Conservation (phyloP, 1,140 invertebrate genomes). For the Dinothrombium tinctorium region DNA sequence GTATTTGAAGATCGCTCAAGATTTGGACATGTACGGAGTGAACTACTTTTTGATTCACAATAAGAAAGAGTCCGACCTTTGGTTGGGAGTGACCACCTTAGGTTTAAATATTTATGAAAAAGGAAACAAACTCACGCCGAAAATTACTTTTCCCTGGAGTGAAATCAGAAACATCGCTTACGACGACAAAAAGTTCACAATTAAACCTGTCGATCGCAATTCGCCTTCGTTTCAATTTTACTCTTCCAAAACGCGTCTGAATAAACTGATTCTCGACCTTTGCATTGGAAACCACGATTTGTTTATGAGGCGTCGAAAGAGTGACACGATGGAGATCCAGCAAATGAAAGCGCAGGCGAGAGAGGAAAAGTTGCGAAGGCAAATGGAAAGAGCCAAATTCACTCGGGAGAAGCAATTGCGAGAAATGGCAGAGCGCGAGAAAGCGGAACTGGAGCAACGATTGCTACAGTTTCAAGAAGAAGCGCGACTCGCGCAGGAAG, state of each 20-base stretch:
- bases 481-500: constrained; percentile 30
- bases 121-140: constrained; percentile 40
- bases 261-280: constrained; percentile 46
- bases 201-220: constrained; percentile 72
- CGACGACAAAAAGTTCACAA: constrained; percentile 91
- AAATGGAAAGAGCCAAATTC: constrained; percentile 67
- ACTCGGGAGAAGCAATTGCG: constrained; percentile 72
- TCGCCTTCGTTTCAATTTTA: constrained; percentile 85
- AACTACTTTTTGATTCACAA: constrained; percentile 95
- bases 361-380: constrained; percentile 48
- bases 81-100: constrained; percentile 85
- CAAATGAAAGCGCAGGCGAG: constrained; percentile 93
- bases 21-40: constrained; percentile 75
- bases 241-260: constrained; percentile 38
- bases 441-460: constrained; percentile 62
- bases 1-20: constrained; percentile 95
- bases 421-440: constrained; percentile 69
- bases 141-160: constrained; percentile 85
- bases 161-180: constrained; percentile 96
- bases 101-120: constrained; percentile 97
- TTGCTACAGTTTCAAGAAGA: constrained; percentile 44
- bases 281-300: constrained; percentile 91
- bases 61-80: constrained; percentile 87
- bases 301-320: constrained; percentile 71
- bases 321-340: constrained; percentile 84